Evolutionary conservation across 1,140 invertebrate genomes (phyloP).

Genomic region (Dicyema japonicum): DNA sequence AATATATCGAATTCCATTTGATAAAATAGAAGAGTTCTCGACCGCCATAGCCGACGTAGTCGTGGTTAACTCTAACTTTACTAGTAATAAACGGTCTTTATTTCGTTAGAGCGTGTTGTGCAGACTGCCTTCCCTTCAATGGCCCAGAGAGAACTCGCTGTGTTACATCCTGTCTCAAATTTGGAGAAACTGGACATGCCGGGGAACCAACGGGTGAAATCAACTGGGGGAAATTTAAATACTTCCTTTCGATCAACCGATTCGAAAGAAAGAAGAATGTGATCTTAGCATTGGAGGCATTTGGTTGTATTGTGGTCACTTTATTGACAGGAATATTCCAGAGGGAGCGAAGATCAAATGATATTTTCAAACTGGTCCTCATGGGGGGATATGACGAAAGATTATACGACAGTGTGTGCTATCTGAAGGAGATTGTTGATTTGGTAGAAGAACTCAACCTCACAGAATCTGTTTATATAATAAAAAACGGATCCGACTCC

Average conservation of each 20-base stretch:
- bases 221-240: conserved; percentile 3
- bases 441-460: conserved; percentile 28
- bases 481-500: conserved; percentile 37
- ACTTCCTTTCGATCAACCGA: conserved; percentile 70
- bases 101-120: conserved; percentile 33
- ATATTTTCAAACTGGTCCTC: conserved; percentile 41
- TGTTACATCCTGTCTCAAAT: conserved; percentile 73
- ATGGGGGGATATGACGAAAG: conserved; percentile 76
- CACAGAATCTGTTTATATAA: neutral
- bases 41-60: conserved; percentile 47
- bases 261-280: conserved; percentile 89
- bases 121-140: conserved; percentile 42
- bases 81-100: conserved; percentile 14
- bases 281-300: conserved; percentile 39
- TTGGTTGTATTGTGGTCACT: conserved; percentile 28
- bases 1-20: conserved; percentile 50
- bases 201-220: neutral
- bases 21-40: conserved; percentile 59
- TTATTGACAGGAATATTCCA: conserved; percentile 1
- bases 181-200: conserved; percentile 17
- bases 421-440: conserved; percentile 40
- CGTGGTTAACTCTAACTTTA: conserved; percentile 76
- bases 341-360: neutral
- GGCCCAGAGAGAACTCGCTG: conserved; percentile 24
- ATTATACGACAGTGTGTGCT: conserved; percentile 52